A percentile compares a stretch with the other conserved stretches of the same genome.
Conservation (phyloP, 2,888 invertebrate genomes). For the Strigamia crassipes region DNA sequence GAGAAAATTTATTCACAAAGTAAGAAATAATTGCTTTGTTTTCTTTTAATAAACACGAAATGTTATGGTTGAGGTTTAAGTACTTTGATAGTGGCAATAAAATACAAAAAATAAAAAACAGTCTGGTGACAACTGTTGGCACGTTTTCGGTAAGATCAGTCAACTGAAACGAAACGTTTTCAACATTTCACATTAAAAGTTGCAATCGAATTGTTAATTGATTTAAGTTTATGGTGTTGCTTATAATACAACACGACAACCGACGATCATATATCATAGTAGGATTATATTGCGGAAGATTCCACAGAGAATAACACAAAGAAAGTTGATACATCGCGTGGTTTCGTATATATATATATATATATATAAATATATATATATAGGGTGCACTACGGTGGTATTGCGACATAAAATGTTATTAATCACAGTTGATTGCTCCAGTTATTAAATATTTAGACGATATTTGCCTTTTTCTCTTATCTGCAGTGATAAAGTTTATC, state of each 20-base stretch:
- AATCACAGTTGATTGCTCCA: neutral
- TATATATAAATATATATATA: no score
- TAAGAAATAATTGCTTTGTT: neutral
- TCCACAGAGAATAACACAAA: neutral
- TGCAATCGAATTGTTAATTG: neutral
- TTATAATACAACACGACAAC: neutral
- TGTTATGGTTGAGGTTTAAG: no score
- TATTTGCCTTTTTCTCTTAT: neutral
- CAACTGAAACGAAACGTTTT: neutral
- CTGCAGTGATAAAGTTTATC: neutral
- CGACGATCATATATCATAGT: neutral
- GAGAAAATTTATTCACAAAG: neutral
- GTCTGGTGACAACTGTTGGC: neutral
- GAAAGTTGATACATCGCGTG: neutral
- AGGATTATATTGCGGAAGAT: neutral
- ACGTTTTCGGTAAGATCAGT: no score
- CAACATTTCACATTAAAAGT: neutral
- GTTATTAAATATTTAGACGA: constrained; percentile 5
- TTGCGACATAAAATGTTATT: neutral
- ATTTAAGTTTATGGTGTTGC: neutral
- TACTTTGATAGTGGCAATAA: no score
- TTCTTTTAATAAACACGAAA: no score
- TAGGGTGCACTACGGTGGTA: no score
- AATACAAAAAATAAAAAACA: no score
- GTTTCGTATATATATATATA: no score